Base-by-base conservation (phyloP, 2,113 vertebrate species). In the Pachycephala philippinensis region DNA sequence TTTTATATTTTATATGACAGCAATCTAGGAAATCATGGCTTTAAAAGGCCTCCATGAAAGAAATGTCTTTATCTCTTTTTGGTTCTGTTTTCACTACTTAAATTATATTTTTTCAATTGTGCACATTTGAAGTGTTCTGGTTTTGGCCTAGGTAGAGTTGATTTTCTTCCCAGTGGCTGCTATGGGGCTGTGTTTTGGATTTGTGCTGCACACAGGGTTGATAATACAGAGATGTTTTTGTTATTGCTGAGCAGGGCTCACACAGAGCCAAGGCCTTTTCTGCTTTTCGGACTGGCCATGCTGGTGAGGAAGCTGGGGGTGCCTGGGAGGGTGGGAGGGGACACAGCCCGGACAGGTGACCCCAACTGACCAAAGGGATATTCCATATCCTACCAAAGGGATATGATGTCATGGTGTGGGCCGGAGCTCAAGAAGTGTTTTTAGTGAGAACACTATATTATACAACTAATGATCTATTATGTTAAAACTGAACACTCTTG, bases 281-380 rank as follows among this genome's bases (percentile, higher is more conserved):
- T 74, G 40, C 28, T 61, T 52, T 19, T 52, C 0, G 2, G 7
- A 6, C 24, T 2, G 14, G 37, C 13, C 45, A 20, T 0, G 1
- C 54, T 19, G 35, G 31, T 13, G 19, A 39, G 47, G 17, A 21
- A 9, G 6, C 1, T 61, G 66, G 27, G 21, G 9, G 3, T 53
- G 33, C n/a, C 5, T 28, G 50, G 35, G 13, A 20, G 20, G 13
- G 1, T 44, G 66, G 66, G 37, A 40, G 42, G 60, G 5, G 49
- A 49, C 24, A 49, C 50, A 75, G 42, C n/a, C 16, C 0, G 3
- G 60, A 57, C 31, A 57, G 42, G 42, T 35, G 42, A 65, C 42
- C 8, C 10, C 5, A 35, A 0, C 1, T 66, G 42, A 30, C 24
- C 61, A 66, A 9, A 57, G 35, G 31, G 35, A 42, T 2, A 10